phyloP scores from a whole-genome alignment of 2,797 vertebrate species.

The Siniperca obscura region DNA sequence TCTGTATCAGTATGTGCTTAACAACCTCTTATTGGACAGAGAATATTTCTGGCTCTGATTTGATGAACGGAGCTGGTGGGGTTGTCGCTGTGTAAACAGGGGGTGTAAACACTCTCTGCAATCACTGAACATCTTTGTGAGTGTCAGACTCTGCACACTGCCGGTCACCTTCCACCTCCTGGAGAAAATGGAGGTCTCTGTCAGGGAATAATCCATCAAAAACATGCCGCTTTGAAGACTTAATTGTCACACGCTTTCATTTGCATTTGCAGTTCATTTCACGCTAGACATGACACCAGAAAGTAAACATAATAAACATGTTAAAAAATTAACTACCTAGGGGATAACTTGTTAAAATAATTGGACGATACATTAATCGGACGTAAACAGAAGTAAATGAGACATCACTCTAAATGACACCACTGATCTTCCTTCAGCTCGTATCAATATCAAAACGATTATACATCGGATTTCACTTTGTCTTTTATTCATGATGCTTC shows the following conservation, averaged over 20 bases:
- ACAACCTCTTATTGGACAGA: conserved; percentile 22
- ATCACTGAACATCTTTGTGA: conserved; percentile 33
- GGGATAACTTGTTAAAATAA: conserved; percentile 45
- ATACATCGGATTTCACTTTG: conserved; percentile 50
- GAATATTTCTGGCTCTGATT: conserved; percentile 54
- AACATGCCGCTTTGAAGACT: conserved; percentile 12
- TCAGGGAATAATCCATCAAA: conserved; percentile 25
- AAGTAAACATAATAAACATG: conserved; percentile 29
- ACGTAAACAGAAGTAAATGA: conserved; percentile 46
- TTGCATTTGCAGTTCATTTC: conserved; percentile 55
- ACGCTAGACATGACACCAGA: conserved; percentile 30
- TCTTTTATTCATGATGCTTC: conserved; percentile 60
- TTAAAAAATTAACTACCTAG: conserved; percentile 25
- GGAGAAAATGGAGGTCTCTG: conserved; percentile 32
- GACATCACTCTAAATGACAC: conserved; percentile 39
- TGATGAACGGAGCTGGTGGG: conserved; percentile 26
- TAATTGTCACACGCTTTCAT: conserved; percentile 34
- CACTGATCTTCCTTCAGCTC: conserved; percentile 45
- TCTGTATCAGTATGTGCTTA: conserved; percentile 42
- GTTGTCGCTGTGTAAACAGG: conserved; percentile 35
- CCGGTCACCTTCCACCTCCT: neutral
- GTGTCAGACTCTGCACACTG: conserved; percentile 31
- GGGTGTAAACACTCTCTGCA: conserved; percentile 42
- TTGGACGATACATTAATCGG: conserved; percentile 19
- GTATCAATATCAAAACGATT: conserved; percentile 54